phyloP scores from a whole-genome alignment of 2,113 vertebrate genomes.

The Xenopus borealis region DNA sequence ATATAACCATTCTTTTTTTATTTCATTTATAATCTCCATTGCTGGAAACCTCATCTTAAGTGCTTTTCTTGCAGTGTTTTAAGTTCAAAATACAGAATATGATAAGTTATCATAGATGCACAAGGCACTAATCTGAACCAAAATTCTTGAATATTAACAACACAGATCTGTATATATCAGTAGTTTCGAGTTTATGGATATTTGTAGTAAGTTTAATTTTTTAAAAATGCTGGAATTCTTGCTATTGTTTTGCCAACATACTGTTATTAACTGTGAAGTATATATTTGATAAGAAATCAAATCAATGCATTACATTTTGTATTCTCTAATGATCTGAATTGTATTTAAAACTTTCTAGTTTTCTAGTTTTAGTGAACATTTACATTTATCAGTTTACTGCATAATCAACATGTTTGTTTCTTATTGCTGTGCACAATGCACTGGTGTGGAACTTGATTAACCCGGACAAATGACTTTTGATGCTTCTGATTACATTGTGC shows the following conservation, averaged over 20 bases:
- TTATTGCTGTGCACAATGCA: constrained; percentile 1
- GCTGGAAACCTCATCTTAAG: no score
- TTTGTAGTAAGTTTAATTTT: neutral
- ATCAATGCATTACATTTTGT: no score
- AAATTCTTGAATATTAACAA: neutral
- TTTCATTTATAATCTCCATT: no score
- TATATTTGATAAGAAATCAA: no score
- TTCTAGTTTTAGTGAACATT: constrained; percentile 5
- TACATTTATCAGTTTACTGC: neutral
- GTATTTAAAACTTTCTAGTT: no score
- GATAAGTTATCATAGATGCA: neutral
- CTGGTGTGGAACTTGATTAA: constrained; percentile 32
- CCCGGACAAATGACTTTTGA: constrained; percentile 29
- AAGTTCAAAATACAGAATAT: neutral
- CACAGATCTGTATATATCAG: constrained; percentile 4
- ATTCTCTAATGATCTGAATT: no score
- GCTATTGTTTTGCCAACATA: neutral
- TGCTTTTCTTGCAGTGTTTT: no score
- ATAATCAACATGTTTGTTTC: constrained; percentile 1
- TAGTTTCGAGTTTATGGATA: neutral
- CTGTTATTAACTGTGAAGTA: no score
- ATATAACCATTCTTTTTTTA: no score
- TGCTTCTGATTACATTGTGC: constrained; percentile 20
- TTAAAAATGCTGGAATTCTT: neutral
- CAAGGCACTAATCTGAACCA: neutral